Evolutionary conservation across 2,888 invertebrate genomes (phyloP), one percentile per base, ranked within the genome.

Genomic region (Dicranocentrus wangi): DNA sequence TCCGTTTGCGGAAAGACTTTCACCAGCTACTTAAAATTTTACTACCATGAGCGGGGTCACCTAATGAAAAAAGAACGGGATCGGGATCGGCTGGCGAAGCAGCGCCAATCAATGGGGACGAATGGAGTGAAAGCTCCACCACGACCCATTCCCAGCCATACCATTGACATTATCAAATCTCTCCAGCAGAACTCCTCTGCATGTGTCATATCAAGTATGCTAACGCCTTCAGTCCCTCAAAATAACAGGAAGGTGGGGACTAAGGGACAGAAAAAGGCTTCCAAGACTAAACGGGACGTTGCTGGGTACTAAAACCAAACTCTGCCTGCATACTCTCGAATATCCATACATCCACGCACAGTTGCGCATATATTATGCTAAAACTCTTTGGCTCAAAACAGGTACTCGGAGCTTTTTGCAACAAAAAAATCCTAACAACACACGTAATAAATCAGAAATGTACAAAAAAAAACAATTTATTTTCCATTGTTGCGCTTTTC

Each of bases 31-130:
- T 70, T 84, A 19, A 84, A 84, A 28, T 84, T 84, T 23, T 84
- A 84, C 70, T 84, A 84, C 28, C 84, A 84, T n/a, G 84, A 84
- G 43, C 58, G 84, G 25, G 84, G 84, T n/a, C 84, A 84, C 75
- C 65, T 84, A 15, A 82, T 82, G 70, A 84, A 82, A 25, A 82
- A 82, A 58, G 84, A 82, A 25, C 42, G 82, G 43, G 82, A 82
- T 32, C 51, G 82, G 51, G 82, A 82, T 53, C 39, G 75, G 43
- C 55, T 75, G 8, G 51, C 28, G 5, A 71, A 80, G 51, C 72
- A 72, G 27, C 25, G 71, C 25, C 42, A 61, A 42, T 43, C 8
- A 70, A 65, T 65, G 68, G 23, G 1, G 43, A 15, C 21, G 17
- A 17, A 5, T 47, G 47, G 47, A 47, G 51, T 27, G 1, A 19